Evolutionary conservation across 2,113 vertebrate genomes (phyloP).

Genomic region (Rafetus swinhoei): DNA sequence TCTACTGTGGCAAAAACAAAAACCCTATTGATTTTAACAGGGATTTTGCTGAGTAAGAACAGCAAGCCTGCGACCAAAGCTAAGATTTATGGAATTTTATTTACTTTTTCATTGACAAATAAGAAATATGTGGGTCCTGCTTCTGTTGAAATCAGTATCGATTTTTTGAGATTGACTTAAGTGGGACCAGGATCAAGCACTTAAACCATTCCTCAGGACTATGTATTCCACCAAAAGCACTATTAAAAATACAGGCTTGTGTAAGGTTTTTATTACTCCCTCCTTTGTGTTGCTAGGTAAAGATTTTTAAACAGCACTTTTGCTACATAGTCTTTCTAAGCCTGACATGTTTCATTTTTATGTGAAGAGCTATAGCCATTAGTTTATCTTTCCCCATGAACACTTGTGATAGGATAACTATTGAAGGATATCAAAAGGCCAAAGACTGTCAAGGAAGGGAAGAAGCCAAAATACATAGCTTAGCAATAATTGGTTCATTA

Average conservation of each 20-base stretch:
- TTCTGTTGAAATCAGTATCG: not conserved
- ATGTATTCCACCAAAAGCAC: not conserved
- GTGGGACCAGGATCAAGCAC: not conserved
- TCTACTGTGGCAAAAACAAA: not conserved
- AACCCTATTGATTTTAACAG: not conserved
- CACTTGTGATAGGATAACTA: not conserved
- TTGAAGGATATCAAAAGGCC: conserved; percentile 17
- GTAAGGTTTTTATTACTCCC: not conserved
- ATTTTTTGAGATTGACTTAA: not conserved
- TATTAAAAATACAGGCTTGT: not conserved
- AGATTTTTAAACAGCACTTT: not conserved
- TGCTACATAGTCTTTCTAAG: not conserved
- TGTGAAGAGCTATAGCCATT: not conserved
- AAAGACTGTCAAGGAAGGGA: not conserved
- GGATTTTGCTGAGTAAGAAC: not conserved
- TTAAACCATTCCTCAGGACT: not conserved
- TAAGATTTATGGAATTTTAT: not conserved
- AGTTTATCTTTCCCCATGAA: not conserved
- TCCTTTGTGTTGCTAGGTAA: not conserved
- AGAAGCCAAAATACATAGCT: not conserved
- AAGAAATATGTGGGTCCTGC: not conserved
- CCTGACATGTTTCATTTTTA: conserved; percentile 25
- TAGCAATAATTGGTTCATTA: not conserved
- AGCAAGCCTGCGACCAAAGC: not conserved
- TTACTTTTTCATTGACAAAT: not conserved